phyloP scores from a whole-genome alignment of 2,888 invertebrate genomes.

The Thalpophila matura region DNA sequence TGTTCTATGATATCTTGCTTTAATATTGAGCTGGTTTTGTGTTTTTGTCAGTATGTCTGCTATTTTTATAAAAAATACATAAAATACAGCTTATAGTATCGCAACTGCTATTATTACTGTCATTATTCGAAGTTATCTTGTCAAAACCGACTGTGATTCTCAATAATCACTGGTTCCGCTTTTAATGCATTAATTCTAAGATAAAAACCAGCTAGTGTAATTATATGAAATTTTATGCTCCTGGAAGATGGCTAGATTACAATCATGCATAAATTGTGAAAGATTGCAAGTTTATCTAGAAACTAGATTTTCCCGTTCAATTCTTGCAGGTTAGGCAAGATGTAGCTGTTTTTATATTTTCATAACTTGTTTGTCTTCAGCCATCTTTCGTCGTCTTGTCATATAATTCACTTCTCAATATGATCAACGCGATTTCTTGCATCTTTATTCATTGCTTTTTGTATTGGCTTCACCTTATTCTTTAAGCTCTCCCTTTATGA shows the following conservation, averaged over 20 bases:
- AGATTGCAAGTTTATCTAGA: constrained; percentile 29
- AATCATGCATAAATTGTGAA: constrained; percentile 45
- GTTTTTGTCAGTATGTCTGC: not conserved
- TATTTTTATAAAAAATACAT: too few species aligned
- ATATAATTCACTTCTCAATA: not conserved
- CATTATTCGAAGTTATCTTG: not conserved
- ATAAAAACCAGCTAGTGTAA: constrained; percentile 4
- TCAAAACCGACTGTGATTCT: not conserved
- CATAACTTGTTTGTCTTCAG: constrained; percentile 28
- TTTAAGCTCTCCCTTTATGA: too few species aligned
- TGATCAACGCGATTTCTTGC: not conserved
- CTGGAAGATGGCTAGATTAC: constrained; percentile 39
- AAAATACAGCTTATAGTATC: not conserved
- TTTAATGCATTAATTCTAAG: constrained; percentile 18
- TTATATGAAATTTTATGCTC: constrained; percentile 15
- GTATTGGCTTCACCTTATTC: not conserved
- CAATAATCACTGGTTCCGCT: constrained; percentile 5
- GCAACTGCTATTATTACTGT: not conserved
- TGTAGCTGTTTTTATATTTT: constrained; percentile 15
- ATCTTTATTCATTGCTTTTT: not conserved
- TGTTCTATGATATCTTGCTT: constrained; percentile 40
- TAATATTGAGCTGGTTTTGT: constrained; percentile 32
- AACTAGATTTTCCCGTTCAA: constrained; percentile 36
- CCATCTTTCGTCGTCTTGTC: not conserved
- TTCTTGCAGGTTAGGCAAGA: constrained; percentile 9